These are phyloP conservation scores for Rhynchonycteris naso DNA, from an alignment of 2,797 vertebrate genomes.

Conservation along the genomic window DNA sequence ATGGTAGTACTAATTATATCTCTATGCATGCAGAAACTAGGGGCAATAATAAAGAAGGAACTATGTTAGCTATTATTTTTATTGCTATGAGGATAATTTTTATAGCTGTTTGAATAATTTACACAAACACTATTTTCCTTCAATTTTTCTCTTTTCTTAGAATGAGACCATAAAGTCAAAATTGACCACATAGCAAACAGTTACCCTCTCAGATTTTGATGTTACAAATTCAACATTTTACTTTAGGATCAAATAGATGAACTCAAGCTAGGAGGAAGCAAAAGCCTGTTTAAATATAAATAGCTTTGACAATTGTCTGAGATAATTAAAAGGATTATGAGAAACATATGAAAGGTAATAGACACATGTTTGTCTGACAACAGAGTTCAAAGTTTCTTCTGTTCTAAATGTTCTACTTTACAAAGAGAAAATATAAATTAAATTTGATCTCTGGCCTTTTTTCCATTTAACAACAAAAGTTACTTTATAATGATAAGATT, in stretches of 20 bases:
- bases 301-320: slow-evolving; percentile 46
- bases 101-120: slow-evolving; percentile 51
- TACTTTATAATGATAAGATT: slow-evolving; percentile 27
- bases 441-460: slow-evolving; percentile 31
- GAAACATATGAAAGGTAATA: slow-evolving; percentile 59
- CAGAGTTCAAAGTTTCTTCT: slow-evolving; percentile 53
- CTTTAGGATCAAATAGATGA: slow-evolving; percentile 34
- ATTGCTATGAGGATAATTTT: slow-evolving; percentile 21
- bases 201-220: slow-evolving; percentile 31
- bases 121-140: slow-evolving; percentile 16
- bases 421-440: slow-evolving; percentile 64
- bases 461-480: neutral
- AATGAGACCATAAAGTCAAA: neutral
- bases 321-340: slow-evolving; percentile 50
- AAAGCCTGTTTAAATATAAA: slow-evolving; percentile 54
- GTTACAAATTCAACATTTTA: slow-evolving; percentile 69
- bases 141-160: slow-evolving; percentile 16
- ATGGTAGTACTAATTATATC: slow-evolving; percentile 41
- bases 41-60: neutral
- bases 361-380: slow-evolving; percentile 42
- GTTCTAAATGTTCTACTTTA: slow-evolving; percentile 64
- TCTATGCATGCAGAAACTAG: neutral
- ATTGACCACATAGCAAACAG: neutral
- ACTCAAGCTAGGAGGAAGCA: slow-evolving; percentile 52
- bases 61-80: slow-evolving; percentile 12